Evolutionary conservation across 1,140 invertebrate species (phyloP).

Genomic region (Drosophila navojoa): DNA sequence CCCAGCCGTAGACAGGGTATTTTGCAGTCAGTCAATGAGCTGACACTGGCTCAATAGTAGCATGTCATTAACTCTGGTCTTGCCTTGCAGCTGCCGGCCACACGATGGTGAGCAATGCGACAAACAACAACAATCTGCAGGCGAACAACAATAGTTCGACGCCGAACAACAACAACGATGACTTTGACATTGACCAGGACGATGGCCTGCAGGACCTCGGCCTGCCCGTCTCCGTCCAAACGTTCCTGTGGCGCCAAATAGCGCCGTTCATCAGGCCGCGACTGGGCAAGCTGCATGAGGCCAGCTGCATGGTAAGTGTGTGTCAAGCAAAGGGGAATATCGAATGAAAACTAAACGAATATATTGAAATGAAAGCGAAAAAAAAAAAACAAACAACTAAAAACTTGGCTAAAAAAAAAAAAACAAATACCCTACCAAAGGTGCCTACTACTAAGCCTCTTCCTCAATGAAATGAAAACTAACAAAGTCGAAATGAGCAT

Average conservation of each 20-base stretch:
- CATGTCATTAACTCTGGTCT: conserved; percentile 37
- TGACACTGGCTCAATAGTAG: conserved; percentile 45
- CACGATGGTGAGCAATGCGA: conserved; percentile 78
- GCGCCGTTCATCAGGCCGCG: conserved; percentile 96
- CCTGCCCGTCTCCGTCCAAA: conserved; percentile 98
- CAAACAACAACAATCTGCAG: conserved; percentile 71
- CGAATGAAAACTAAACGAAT: neutral
- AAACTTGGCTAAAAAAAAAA: neutral
- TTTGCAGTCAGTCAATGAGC: conserved; percentile 29
- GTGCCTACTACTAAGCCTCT: no score
- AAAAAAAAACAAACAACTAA: neutral
- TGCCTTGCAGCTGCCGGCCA: conserved; percentile 56
- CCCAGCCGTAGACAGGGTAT: no score
- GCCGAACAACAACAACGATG: conserved; percentile 82
- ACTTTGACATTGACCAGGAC: conserved; percentile 84
- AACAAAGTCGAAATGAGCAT: neutral
- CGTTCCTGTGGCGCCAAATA: conserved; percentile 98
- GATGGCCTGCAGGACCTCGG: conserved; percentile 89
- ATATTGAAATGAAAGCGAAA: neutral
- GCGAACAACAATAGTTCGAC: conserved; percentile 76
- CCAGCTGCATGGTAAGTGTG: conserved; percentile 95
- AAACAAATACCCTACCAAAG: no score
- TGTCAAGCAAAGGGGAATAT: neutral
- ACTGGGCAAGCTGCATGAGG: conserved; percentile 97
- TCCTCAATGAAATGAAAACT: neutral